Evolutionary conservation across 2,113 vertebrate species (phyloP), one percentile per base, ranked within the genome.

Genomic region (Aptenodytes forsteri): DNA sequence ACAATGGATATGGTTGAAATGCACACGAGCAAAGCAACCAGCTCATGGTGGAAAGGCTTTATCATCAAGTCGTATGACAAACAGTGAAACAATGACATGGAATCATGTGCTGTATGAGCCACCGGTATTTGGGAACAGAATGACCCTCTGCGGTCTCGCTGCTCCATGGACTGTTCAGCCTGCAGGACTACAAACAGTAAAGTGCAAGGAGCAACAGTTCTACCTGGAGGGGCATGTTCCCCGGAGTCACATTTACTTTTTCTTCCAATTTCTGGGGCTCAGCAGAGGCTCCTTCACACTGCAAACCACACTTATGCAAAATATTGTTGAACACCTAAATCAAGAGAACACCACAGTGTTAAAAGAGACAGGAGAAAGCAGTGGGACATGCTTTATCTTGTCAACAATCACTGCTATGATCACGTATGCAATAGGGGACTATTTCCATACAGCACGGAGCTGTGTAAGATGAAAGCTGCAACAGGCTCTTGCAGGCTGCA

Each of bases 211-310:
- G 61, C 30, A 58, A 26, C 22, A n/a, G 67, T 13, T 94, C 87
- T 85, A 99, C 99, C 99, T 99, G 98, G 66, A 99, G 98, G 47
- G 97, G 98, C 98, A 99, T 99, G 94, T 98, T 99, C 62, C 98
- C 98, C 27, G 98, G 95, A 12, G 98, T 99, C 91, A 97, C 90
- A 11, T 89, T 98, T 30, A 97, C 90, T 95, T 98, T 98, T 70
- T 98, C 98, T 32, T 94, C 99, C 14, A 99, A 97, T 85, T 99
- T 99, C 97, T 99, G 98, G 2, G 99, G 99, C 82, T 98, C 97
- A 55, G 98, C 96, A 1, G 97, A 90, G 73, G 98, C 97, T 70
- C 98, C 98, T 17, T 99, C 99, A 64, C 98, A 97, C 79, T 98
- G 98, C 89, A 99, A 97, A 30, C 99, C 99, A 97, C 99, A 99